Base-by-base conservation (phyloP, 2,888 invertebrate genomes). In the Synergus japonicus region DNA sequence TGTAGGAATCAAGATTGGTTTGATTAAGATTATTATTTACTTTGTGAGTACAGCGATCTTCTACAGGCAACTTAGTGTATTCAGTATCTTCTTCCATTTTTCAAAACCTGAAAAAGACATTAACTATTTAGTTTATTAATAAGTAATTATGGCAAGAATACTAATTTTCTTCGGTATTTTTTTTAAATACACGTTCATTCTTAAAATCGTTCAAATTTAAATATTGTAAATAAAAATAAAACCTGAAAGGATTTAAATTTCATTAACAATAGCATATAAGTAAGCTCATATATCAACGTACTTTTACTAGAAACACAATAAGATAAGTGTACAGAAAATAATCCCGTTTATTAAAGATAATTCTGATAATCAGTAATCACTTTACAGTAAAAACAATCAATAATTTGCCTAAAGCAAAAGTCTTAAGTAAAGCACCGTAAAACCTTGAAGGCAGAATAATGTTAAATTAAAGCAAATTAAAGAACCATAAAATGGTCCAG, bases 1-100 rank as follows among this genome's bases (percentile, higher is more conserved):
- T 49, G 49, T 73, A 12, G 10, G 22, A 60, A 60, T 22, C 13
- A 63, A 63, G 1, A 22, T 29, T 29, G 9, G 12, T 60, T 60
- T 60, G 60, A 60, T 49, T 49, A 49, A 49, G n/a, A 58, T 58
- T 18, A 63, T 63, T 67, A 76, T 12, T 81, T 86, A 95, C 95
- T 93, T 98, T 99, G 92, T 99, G 98, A 18, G 96, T 95, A 92
- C 97, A 97, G 91, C 97, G 95, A 80, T 99, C 98, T 85, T 99
- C 98, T 67, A 97, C 93, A 0, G 97, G 95, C 83, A 97, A 93
- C 93, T 97, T 97, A 87, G 96, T 95, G 90, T 96, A 97, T 93
- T 97, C 97, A 84, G 96, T 97, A 88, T 97, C 97, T 91, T 97
- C 96, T 88, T 96, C 96, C 96, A 96, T 96, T 83, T 88, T 94